These are phyloP conservation scores for Lophura swinhoii DNA, from an alignment of 2,797 vertebrate genomes.

Conservation along the genomic window DNA sequence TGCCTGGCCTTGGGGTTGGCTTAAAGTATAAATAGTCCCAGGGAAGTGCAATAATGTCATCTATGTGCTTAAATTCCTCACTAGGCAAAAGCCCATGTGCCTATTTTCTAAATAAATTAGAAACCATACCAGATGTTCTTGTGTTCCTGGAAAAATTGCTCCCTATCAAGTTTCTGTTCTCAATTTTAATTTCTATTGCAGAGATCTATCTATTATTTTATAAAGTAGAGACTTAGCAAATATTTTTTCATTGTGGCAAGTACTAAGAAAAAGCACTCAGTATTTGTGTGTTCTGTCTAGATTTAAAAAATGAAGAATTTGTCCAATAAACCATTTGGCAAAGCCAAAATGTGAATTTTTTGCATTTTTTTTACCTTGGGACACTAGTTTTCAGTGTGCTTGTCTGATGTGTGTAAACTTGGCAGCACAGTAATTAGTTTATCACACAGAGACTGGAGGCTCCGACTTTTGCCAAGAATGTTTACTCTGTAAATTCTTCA, in stretches of 20 bases:
- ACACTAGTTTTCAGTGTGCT: background rate
- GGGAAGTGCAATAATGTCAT: background rate
- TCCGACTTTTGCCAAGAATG: constrained; percentile 21
- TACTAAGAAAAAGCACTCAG: background rate
- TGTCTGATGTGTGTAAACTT: constrained; percentile 11
- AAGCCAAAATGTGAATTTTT: constrained; percentile 17
- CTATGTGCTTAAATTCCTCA: background rate
- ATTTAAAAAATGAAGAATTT: background rate
- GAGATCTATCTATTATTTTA: background rate
- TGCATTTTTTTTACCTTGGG: background rate
- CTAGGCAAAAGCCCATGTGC: background rate
- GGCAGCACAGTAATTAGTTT: background rate
- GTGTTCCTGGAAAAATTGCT: background rate
- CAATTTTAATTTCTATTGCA: background rate
- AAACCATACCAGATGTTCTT: background rate
- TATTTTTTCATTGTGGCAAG: background rate
- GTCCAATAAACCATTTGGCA: constrained; percentile 4
- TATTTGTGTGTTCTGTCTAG: background rate
- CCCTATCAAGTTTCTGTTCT: background rate
- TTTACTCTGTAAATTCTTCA: constrained; percentile 22
- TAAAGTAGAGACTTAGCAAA: background rate
- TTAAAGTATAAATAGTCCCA: background rate
- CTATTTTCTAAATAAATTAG: constrained; percentile 21
- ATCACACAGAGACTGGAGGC: background rate
- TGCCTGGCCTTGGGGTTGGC: background rate